Evolutionary conservation across 2,797 vertebrate species (phyloP), one percentile per base, ranked within the genome.

Genomic region (Schizopygopsis malacanthus): DNA sequence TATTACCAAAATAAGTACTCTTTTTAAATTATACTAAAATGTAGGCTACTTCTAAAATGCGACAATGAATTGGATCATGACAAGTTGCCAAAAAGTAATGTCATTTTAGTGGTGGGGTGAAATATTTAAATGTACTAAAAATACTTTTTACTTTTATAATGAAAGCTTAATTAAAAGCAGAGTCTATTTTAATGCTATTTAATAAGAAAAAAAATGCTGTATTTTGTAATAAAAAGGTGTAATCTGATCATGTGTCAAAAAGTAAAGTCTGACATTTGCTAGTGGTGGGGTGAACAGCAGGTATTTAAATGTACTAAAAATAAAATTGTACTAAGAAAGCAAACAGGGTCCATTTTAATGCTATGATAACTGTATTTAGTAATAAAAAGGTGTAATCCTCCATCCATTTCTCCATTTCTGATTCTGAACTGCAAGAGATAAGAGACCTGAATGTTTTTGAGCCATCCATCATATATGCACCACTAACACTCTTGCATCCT

Each of bases 371-470:
- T 13, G 12, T 4, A 37, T 25, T n/a, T 16, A 15, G 52, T 9
- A 25, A 9, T n/a, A 63, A 45, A 45, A 61, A 75, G 18, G 2
- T 50, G 25, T 37, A 45, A 71, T 99, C 98, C 84, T 98, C 97
- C 67, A 96, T 96, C 98, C 98, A 99, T 89, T 98, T 99, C 87
- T 97, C 96, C 97, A 98, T 98, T 93, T 99, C 98, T 3, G 94
- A 87, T 0, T 90, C 91, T 54, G 95, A 97, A 91, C 98, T 99
- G 78, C 11, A 89, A 88, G 18, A 89, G 41, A 82, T 1, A 41
- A 13, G 28, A n/a, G 22, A 12, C 4, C 54, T 43, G 13, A 3
- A 25, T n/a, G 45, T 11, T 20, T 52, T 45, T 2, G 12, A 54
- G 43, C 8, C 69, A 13, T 41, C 37, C 84, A 75, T 70, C n/a